Percentiles rank a stretch among this genome's conserved stretches.
phyloP scores from a whole-genome alignment of 2,113 vertebrate species.

The Rhinoptilus africanus region DNA sequence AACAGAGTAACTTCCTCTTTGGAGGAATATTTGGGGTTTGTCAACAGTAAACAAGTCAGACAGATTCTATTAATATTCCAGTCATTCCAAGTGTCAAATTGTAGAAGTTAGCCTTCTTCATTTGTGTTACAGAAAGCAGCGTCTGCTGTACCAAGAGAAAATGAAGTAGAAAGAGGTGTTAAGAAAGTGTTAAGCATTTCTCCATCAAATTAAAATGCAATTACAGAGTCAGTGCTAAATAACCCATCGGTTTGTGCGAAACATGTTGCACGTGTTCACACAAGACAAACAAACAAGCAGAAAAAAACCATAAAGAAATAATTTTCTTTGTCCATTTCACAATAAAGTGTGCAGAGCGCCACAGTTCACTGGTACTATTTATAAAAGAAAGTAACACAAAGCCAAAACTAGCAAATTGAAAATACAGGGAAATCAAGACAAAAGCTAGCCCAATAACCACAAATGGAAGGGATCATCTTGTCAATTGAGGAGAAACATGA shows the following conservation, averaged over 20 bases:
- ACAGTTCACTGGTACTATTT: not conserved
- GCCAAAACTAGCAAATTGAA: constrained; percentile 11
- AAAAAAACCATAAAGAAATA: not conserved
- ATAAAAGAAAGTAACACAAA: not conserved
- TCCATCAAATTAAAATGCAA: not conserved
- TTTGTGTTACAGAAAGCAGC: not conserved
- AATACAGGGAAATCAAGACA: constrained; percentile 46
- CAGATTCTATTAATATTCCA: not conserved
- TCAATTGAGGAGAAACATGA: constrained; percentile 54
- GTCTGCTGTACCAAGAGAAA: not conserved
- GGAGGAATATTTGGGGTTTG: not conserved
- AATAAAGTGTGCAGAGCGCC: not conserved
- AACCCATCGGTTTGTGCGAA: not conserved
- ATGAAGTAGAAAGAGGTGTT: not conserved
- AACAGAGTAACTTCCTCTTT: not conserved
- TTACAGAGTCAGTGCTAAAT: not conserved
- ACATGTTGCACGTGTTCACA: not conserved
- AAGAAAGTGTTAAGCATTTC: not conserved
- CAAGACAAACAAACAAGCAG: not conserved
- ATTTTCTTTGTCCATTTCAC: not conserved
- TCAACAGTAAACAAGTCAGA: not conserved
- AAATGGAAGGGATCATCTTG: constrained; percentile 51
- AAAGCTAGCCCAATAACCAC: constrained; percentile 47
- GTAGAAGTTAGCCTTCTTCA: not conserved
- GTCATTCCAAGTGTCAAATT: not conserved